Conservation (phyloP, 2,888 invertebrate species). For the Nymphalis c-album region DNA sequence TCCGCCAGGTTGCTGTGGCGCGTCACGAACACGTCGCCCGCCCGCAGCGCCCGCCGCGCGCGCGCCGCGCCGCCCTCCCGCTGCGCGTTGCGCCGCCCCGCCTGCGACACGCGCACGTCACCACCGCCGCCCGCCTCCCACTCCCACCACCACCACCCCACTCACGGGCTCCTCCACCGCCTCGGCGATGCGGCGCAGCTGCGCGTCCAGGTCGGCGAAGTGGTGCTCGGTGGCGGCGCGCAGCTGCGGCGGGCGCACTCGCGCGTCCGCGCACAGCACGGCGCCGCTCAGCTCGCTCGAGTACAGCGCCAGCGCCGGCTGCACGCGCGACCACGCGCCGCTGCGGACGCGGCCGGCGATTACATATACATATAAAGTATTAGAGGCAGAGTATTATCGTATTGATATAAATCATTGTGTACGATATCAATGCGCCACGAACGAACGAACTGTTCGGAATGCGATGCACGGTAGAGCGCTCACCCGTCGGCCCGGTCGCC, state of each 20-base stretch:
- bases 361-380: too few species aligned
- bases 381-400: too few species aligned
- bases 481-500: constrained; percentile 55
- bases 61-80: constrained; percentile 84
- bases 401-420: too few species aligned
- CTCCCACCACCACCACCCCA: not conserved
- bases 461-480: constrained; percentile 11
- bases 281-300: constrained; percentile 93
- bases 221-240: constrained; percentile 91
- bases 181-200: constrained; percentile 87
- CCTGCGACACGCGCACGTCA: constrained; percentile 35
- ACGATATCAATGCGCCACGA: too few species aligned
- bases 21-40: constrained; percentile 93
- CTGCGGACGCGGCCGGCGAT: constrained; percentile 54
- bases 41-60: constrained; percentile 83
- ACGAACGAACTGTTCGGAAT: too few species aligned
- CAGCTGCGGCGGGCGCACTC: constrained; percentile 84
- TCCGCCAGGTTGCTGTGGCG: constrained; percentile 96
- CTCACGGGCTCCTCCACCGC: constrained; percentile 81
- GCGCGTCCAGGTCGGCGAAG: constrained; percentile 92
- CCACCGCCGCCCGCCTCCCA: too few species aligned
- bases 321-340: constrained; percentile 89
- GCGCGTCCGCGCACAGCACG: constrained; percentile 84
- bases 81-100: constrained; percentile 70
- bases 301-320: constrained; percentile 96